phyloP scores from a whole-genome alignment of 2,113 vertebrate species.

The Ameiurus melas region DNA sequence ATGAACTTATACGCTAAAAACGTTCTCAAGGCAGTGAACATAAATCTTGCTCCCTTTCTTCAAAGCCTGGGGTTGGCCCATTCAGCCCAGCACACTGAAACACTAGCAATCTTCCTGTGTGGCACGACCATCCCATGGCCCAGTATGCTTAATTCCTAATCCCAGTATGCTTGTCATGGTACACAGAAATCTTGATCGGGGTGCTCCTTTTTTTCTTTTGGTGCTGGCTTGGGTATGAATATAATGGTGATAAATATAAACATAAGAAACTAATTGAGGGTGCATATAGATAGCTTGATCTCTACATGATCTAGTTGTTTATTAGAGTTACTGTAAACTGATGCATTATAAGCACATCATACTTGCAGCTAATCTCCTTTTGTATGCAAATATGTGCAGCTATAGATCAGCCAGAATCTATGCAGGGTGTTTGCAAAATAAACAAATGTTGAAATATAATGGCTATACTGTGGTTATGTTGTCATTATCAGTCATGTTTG shows the following conservation, averaged over 20 bases:
- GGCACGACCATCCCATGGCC: conserved; percentile 75
- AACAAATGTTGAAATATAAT: neutral
- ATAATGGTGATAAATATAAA: neutral
- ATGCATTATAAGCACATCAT: neutral
- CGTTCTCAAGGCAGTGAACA: conserved; percentile 72
- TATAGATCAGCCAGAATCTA: neutral
- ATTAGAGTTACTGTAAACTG: neutral
- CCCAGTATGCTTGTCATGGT: neutral
- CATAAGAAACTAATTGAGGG: neutral
- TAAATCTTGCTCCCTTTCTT: conserved; percentile 77
- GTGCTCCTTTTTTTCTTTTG: too few relatives aligned
- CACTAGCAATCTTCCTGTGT: conserved; percentile 69
- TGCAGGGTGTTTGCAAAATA: conserved; percentile 12
- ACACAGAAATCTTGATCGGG: too few relatives aligned
- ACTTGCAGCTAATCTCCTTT: neutral
- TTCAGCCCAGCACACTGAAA: conserved; percentile 59
- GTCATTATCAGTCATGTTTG: neutral
- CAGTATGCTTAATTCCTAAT: conserved; percentile 4
- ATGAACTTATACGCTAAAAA: conserved; percentile 79
- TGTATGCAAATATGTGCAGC: neutral
- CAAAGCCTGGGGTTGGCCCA: conserved; percentile 80
- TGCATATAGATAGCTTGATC: neutral
- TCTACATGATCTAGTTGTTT: neutral
- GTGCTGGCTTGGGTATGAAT: neutral
- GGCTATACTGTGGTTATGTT: too few relatives aligned